Evolutionary conservation across 2,888 invertebrate genomes (phyloP).

Genomic region (Criorhina ranunculi): DNA sequence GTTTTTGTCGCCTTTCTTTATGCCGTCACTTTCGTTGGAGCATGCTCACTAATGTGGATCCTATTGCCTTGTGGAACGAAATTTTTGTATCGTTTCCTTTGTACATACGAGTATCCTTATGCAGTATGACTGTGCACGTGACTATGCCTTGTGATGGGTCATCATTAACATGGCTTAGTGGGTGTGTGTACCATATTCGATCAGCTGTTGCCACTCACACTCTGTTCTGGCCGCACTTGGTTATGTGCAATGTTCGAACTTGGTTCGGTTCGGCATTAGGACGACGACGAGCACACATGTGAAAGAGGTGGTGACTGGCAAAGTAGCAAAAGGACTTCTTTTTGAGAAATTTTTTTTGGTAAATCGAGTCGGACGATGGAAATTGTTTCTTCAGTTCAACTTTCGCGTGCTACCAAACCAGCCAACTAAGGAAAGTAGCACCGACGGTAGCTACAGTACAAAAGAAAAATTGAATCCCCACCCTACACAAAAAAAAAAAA

Average conservation of each 20-base stretch:
- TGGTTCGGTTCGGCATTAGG: slow-evolving; percentile 21
- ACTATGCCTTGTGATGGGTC: slow-evolving; percentile 42
- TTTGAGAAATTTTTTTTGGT: slow-evolving; percentile 2
- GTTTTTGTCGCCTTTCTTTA: slow-evolving; percentile 50
- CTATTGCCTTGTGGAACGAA: slow-evolving; percentile 56
- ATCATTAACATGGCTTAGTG: background rate
- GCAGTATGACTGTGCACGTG: slow-evolving; percentile 52
- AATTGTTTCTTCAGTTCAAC: slow-evolving; percentile 36
- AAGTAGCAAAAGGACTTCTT: slow-evolving; percentile 47
- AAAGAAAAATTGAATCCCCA: background rate
- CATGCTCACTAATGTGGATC: slow-evolving; percentile 65
- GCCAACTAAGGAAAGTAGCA: background rate
- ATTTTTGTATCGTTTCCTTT: background rate
- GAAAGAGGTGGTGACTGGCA: slow-evolving; percentile 4
- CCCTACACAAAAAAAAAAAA: background rate
- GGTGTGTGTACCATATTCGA: slow-evolving; percentile 13
- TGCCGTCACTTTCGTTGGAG: slow-evolving; percentile 48
- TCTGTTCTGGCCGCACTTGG: slow-evolving; percentile 8
- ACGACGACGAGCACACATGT: slow-evolving; percentile 23
- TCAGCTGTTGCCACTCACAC: slow-evolving; percentile 37
- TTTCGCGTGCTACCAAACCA: slow-evolving; percentile 47
- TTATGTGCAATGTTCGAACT: slow-evolving; percentile 63
- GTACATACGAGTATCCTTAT: slow-evolving; percentile 32
- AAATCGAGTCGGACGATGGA: slow-evolving; percentile 34
- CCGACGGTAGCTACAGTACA: background rate